Conservation (phyloP, 2,113 vertebrate genomes). For the Gallinago media region DNA sequence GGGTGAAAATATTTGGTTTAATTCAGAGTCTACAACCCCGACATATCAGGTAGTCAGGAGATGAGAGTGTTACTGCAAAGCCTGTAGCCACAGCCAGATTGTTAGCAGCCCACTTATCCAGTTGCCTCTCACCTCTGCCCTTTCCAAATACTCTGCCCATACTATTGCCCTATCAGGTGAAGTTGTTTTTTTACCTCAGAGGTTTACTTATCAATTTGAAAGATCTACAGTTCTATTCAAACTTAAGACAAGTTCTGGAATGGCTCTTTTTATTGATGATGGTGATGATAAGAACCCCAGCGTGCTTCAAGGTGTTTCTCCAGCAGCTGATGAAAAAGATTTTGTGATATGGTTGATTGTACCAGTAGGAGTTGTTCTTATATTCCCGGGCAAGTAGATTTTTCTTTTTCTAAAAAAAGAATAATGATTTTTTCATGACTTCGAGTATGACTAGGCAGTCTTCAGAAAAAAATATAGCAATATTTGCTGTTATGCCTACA, state of each 20-base stretch:
- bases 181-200: accelerated
- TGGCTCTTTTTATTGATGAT: background rate
- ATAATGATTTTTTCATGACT: background rate
- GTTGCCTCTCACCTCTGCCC: background rate
- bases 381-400: background rate
- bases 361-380: background rate
- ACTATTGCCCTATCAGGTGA: background rate
- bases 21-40: background rate
- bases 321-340: background rate
- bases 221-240: background rate
- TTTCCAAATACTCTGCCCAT: background rate
- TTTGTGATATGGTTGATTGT: background rate
- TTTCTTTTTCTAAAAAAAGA: background rate
- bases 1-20: background rate
- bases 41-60: too few species aligned
- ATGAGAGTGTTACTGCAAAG: background rate
- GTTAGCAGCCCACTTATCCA: background rate
- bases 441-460: background rate
- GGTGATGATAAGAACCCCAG: background rate
- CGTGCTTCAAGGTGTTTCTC: background rate
- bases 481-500: background rate
- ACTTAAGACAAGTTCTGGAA: background rate
- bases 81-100: background rate
- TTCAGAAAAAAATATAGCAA: background rate
- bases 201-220: background rate